phyloP scores from a whole-genome alignment of 92 coral and sea anemone genomes.

The Ricordea florida region DNA sequence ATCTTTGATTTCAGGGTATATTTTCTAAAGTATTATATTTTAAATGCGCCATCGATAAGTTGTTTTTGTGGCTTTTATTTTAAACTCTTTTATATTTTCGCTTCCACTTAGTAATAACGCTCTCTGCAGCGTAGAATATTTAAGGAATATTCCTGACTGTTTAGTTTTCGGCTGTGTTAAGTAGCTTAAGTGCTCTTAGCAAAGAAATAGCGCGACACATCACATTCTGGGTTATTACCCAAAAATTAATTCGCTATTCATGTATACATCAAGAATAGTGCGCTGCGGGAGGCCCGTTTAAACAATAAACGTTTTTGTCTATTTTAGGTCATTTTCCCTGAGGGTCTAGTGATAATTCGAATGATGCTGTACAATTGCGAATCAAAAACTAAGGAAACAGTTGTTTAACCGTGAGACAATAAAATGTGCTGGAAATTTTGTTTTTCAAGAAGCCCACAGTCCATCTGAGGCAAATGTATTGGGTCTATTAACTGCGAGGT shows the following conservation, averaged over 20 bases:
- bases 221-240: constrained; percentile 35
- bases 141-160: constrained; percentile 25
- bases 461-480: neutral
- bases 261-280: neutral
- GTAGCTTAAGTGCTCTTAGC: constrained; percentile 54
- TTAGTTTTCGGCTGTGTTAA: constrained; percentile 39
- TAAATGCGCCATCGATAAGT: too few species aligned
- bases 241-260: constrained; percentile 44
- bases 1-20: neutral
- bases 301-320: constrained; percentile 13
- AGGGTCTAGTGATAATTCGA: constrained; percentile 12
- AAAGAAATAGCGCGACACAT: constrained; percentile 22
- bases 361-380: constrained; percentile 12
- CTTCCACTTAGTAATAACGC: too few species aligned
- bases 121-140: too few species aligned
- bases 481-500: neutral
- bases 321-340: constrained; percentile 27
- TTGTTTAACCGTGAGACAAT: constrained; percentile 41
- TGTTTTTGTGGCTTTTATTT: too few species aligned
- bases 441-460: neutral
- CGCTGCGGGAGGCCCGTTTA: neutral
- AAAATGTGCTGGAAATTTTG: neutral
- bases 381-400: constrained; percentile 19
- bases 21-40: neutral
- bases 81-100: too few species aligned